Percentiles rank a stretch among this genome's conserved stretches.
Evolutionary conservation across 2,113 vertebrate species (phyloP).

Genomic region (Phalacrocorax carbo): DNA sequence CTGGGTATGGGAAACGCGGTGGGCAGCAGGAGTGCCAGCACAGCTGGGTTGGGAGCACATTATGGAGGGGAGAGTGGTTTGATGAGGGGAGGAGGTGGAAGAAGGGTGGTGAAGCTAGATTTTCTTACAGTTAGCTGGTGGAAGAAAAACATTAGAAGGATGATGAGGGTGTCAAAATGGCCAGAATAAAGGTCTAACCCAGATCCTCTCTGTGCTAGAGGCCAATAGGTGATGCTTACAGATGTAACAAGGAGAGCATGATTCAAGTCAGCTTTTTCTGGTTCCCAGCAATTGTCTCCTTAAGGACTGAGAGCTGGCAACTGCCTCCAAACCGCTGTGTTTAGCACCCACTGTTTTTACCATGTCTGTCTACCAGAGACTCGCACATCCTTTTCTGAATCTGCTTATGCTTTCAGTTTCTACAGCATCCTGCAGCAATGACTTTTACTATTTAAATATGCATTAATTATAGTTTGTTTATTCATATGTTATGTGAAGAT

Average conservation of each 20-base stretch:
- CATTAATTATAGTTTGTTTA: slow-evolving; percentile 9
- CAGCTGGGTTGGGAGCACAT: accelerated
- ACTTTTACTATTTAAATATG: slow-evolving; percentile 1
- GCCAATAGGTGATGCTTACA: background rate
- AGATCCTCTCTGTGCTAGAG: background rate
- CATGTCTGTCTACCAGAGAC: background rate
- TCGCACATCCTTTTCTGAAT: background rate
- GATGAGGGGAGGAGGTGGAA: background rate
- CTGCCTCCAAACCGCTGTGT: background rate
- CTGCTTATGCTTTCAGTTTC: background rate
- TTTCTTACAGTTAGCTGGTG: background rate
- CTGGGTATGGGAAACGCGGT: background rate
- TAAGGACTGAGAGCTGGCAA: background rate
- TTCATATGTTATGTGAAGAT: background rate
- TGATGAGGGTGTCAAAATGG: background rate
- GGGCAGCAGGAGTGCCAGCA: background rate
- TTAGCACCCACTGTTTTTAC: background rate
- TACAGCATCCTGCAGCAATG: background rate
- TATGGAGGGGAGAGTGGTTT: background rate
- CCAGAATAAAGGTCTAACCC: background rate
- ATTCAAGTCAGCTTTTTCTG: background rate
- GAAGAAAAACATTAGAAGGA: background rate
- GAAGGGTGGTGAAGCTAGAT: background rate
- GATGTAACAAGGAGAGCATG: background rate
- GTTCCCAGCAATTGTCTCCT: background rate